Conservation (phyloP, 2,113 vertebrate genomes). For the Corythaeola cristata region DNA sequence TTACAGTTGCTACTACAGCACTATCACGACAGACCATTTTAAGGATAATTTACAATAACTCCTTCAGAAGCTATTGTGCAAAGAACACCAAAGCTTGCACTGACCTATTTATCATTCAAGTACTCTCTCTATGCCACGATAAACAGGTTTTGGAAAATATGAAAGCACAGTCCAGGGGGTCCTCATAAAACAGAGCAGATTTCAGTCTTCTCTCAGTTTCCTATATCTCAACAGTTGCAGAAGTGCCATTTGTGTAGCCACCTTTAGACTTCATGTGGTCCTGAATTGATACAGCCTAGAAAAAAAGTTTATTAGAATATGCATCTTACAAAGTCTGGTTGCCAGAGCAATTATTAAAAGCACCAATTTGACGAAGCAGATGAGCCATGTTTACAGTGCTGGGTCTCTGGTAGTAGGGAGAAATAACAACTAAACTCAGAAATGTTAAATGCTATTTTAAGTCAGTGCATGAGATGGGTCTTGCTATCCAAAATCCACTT, state of each 20-base stretch:
- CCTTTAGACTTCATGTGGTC: constrained; percentile 91
- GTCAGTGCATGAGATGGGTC: not conserved
- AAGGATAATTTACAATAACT: not conserved
- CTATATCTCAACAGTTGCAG: constrained; percentile 78
- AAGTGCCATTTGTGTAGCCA: constrained; percentile 78
- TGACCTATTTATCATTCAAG: not conserved
- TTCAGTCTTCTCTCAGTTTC: constrained; percentile 53
- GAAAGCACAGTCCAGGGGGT: not conserved
- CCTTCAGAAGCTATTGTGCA: not conserved
- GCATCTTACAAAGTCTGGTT: not conserved
- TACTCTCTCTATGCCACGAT: not conserved
- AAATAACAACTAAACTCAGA: not conserved
- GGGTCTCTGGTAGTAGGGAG: not conserved
- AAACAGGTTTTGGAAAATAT: not conserved
- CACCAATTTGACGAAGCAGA: not conserved
- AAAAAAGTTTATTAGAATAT: not conserved
- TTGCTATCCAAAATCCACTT: not conserved
- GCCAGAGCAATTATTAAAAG: not conserved
- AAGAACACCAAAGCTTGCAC: constrained; percentile 4
- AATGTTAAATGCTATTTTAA: not conserved
- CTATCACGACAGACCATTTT: not conserved
- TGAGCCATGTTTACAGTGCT: not conserved
- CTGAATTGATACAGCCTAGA: constrained; percentile 82
- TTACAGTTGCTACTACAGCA: not conserved
- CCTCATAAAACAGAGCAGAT: not conserved